Evolutionary conservation across 2,888 invertebrate species (phyloP), one percentile per base, ranked within the genome.

Genomic region (Tiliacea aurago): DNA sequence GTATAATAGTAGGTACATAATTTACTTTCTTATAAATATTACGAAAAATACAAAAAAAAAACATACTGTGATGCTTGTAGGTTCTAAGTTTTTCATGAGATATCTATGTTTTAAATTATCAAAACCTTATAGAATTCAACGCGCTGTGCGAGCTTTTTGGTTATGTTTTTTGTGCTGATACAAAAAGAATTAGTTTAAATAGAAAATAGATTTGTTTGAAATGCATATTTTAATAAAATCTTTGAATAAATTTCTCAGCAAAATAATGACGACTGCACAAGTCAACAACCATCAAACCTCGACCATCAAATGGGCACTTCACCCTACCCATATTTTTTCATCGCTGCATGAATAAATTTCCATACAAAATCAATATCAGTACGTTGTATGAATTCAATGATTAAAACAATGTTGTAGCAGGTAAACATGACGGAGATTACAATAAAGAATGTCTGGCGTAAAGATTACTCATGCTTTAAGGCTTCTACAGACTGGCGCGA

Each of bases 261-360:
- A 49, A 56, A 1, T 41, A 37, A 55, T 33, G 7, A 43, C 2
- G 11, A 37, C 51, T 37, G 7, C 18, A 28, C 10, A 23, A 4
- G 1, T n/a, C 2, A 4, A 4, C 4, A 45, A 11, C 6, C 13
- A 37, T 4, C 33, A 20, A n/a, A 28, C 28, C 15, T 56, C 11
- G 23, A 20, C 49, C 37, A 33, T 11, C 9, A 55, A 84, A 37
- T 9, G 20, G 55, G 56, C 9, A 23, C n/a, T 53, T 63, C 23
- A 72, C 79, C 85, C 65, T 63, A 70, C 53, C 41, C 15, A 65
- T 68, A 75, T 70, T 76, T 80, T 77, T 76, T 85, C 61, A 77
- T 76, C 69, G 73, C 70, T 66, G 63, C 80, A 81, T 81, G 78
- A 78, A 88, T 84, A 87, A 43, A 88, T 88, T 86, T 81, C 65